Evolutionary conservation across 2,113 vertebrate species (phyloP).

Genomic region (Lampris incognitus): DNA sequence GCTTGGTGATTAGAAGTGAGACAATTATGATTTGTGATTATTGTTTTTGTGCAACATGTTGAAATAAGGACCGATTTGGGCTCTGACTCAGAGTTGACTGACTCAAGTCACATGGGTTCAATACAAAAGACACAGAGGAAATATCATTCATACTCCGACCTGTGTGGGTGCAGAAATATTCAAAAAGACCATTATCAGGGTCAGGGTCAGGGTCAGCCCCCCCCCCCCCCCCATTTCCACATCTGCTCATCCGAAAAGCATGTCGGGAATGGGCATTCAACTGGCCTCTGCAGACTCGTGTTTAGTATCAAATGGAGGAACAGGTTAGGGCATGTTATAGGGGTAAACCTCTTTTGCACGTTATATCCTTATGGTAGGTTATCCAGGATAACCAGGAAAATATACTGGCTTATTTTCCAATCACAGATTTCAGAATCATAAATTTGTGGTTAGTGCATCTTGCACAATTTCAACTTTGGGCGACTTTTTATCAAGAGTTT

Average conservation of each 20-base stretch:
- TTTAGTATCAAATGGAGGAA: background rate
- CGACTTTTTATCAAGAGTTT: too few species aligned
- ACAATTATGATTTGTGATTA: constrained; percentile 28
- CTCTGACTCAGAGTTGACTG: constrained; percentile 64
- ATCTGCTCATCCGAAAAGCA: too few species aligned
- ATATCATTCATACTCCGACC: background rate
- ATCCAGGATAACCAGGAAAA: background rate
- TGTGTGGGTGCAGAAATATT: background rate
- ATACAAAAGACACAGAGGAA: constrained; percentile 6
- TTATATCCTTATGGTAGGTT: background rate
- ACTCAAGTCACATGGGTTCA: constrained; percentile 9
- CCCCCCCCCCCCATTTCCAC: too few species aligned
- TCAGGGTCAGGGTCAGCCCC: background rate
- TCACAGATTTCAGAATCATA: background rate
- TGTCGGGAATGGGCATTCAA: background rate
- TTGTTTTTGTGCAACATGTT: background rate
- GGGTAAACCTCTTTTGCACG: background rate
- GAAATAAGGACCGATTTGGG: constrained; percentile 43
- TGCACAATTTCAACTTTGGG: too few species aligned
- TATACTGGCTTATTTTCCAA: background rate
- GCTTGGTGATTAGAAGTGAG: constrained; percentile 45
- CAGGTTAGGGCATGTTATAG: background rate
- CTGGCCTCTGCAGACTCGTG: background rate
- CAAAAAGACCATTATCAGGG: background rate
- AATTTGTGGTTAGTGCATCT: too few species aligned